Evolutionary conservation across 2,888 invertebrate species (phyloP).

Genomic region (Melanchra persicariae): DNA sequence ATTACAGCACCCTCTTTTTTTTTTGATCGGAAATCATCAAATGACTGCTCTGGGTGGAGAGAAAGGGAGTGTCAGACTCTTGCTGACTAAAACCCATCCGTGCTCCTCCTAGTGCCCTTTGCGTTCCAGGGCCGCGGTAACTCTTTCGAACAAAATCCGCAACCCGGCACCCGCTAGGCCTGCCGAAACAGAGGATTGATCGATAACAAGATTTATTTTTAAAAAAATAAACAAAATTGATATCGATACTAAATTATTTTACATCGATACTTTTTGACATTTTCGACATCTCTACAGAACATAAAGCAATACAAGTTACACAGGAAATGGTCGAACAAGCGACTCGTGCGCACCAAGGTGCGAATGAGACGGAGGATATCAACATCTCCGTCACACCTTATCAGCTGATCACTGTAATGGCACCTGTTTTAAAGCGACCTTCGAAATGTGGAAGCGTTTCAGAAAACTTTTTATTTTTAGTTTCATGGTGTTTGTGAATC

Average conservation of each 20-base stretch:
- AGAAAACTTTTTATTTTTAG: conserved; percentile 6
- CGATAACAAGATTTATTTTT: background rate
- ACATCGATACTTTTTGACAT: background rate
- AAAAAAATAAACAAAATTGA: background rate
- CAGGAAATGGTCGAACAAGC: conserved; percentile 73
- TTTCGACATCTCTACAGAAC: conserved; percentile 17
- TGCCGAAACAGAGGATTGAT: background rate
- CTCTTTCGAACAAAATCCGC: too few species aligned
- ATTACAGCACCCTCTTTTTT: too few species aligned
- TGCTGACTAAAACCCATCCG: too few species aligned
- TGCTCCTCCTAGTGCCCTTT: too few species aligned
- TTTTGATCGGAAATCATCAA: too few species aligned
- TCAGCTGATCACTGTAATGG: conserved; percentile 71
- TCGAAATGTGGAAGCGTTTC: conserved; percentile 30
- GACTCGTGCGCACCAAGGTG: conserved; percentile 67
- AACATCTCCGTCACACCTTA: conserved; percentile 55
- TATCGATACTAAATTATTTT: background rate
- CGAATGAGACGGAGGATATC: conserved; percentile 46
- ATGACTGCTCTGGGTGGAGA: too few species aligned
- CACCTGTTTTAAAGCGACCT: conserved; percentile 52
- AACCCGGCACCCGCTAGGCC: background rate
- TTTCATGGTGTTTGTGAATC: too few species aligned
- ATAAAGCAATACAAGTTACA: conserved; percentile 70
- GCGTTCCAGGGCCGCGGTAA: too few species aligned
- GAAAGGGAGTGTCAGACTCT: too few species aligned